Conservation (phyloP, 2,888 invertebrate genomes). For the Epirrhoe tristata region DNA sequence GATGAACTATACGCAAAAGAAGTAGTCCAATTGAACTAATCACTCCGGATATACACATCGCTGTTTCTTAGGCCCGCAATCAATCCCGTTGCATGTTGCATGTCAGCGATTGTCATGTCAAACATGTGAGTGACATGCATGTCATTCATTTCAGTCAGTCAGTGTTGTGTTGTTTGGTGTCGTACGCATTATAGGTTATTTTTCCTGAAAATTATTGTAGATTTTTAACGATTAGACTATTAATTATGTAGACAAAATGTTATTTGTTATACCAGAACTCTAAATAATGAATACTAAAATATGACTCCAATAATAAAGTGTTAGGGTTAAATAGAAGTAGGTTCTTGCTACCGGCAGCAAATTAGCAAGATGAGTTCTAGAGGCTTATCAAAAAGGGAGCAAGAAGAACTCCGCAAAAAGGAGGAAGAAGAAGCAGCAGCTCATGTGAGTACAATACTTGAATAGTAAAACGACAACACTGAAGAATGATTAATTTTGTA, state of each 20-base stretch:
- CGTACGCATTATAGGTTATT: no score
- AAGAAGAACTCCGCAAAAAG: conserved; percentile 94
- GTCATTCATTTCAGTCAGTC: no score
- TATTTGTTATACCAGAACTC: neutral
- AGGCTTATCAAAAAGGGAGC: conserved; percentile 91
- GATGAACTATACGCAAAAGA: no score
- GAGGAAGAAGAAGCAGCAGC: conserved; percentile 96
- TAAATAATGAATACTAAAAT: neutral
- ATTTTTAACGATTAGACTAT: neutral
- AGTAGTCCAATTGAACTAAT: no score
- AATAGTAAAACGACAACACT: neutral
- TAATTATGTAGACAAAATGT: neutral
- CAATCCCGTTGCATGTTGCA: no score
- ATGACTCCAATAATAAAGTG: neutral
- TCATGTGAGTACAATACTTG: conserved; percentile 85
- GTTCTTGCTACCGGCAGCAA: neutral
- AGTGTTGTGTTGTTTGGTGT: no score
- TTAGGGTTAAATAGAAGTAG: neutral
- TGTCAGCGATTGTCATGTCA: no score
- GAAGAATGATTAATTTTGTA: no score
- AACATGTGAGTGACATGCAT: no score
- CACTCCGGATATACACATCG: no score
- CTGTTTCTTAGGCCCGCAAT: no score
- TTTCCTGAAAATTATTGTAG: neutral
- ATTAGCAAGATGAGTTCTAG: conserved; percentile 85